Percentiles rank a stretch among this genome's conserved stretches.
Conservation (phyloP, 2,888 invertebrate species). For the Pachycephus smyrnensis region DNA sequence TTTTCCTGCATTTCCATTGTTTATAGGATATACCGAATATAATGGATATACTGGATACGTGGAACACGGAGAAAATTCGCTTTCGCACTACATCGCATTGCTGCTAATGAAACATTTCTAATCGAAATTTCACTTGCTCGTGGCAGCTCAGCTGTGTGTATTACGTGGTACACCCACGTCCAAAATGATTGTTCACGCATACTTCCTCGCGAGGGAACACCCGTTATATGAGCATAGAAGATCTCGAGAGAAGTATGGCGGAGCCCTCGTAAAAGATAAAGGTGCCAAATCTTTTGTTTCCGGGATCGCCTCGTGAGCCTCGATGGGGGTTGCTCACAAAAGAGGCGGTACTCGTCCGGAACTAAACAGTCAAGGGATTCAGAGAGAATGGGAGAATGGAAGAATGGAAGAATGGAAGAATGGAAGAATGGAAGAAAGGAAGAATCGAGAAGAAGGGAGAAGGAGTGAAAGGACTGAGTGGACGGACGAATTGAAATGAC, state of each 20-base stretch:
- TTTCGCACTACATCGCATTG: no score
- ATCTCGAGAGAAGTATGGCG: background rate
- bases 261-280: conserved; percentile 41
- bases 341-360: conserved; percentile 22
- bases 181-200: no score
- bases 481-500: conserved; percentile 19
- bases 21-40: no score
- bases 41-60: no score
- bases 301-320: conserved; percentile 34
- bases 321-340: conserved; percentile 28
- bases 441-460: conserved; percentile 4
- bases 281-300: conserved; percentile 53
- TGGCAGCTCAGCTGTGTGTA: no score
- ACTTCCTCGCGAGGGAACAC: no score
- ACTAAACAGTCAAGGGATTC: conserved; percentile 10
- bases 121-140: no score
- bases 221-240: no score
- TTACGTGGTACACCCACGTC: no score
- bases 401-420: conserved; percentile 8
- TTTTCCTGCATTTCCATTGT: no score
- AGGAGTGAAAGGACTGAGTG: background rate
- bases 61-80: no score
- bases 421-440: background rate
- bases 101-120: no score
- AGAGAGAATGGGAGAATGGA: conserved; percentile 17